phyloP scores from a whole-genome alignment of 2,888 invertebrate genomes.

The Psylliodes chrysocephalus region DNA sequence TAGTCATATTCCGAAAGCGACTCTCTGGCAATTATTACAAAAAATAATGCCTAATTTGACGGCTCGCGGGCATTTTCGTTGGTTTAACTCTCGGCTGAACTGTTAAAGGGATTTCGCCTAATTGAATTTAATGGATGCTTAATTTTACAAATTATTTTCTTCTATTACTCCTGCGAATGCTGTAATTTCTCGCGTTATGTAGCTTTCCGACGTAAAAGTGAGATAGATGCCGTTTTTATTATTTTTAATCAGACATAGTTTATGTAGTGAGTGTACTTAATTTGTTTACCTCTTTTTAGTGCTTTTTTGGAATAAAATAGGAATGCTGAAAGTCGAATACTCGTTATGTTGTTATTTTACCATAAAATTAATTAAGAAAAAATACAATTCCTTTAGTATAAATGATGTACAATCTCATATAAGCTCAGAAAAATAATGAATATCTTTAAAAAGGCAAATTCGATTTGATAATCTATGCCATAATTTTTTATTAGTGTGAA shows the following conservation, averaged over 20 bases:
- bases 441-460: no score
- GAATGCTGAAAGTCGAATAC: no score
- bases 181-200: constrained; percentile 9
- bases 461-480: no score
- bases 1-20: constrained; percentile 30
- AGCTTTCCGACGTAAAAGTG: neutral
- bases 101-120: constrained; percentile 29
- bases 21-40: constrained; percentile 31
- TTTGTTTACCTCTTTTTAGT: neutral
- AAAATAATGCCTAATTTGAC: constrained; percentile 33
- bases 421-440: no score
- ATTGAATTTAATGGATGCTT: constrained; percentile 34
- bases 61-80: constrained; percentile 18
- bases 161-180: constrained; percentile 19
- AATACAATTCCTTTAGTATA: no score
- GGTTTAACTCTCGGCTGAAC: constrained; percentile 27
- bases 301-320: neutral
- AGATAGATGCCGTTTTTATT: neutral
- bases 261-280: neutral
- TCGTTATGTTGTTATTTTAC: no score
- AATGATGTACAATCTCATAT: no score
- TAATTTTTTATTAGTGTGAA: no score
- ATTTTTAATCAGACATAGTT: constrained; percentile 13
- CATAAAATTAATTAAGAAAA: no score
- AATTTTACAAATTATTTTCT: constrained; percentile 33